Evolutionary conservation across 2,797 vertebrate species (phyloP).

Genomic region (Lacerta bilineata): DNA sequence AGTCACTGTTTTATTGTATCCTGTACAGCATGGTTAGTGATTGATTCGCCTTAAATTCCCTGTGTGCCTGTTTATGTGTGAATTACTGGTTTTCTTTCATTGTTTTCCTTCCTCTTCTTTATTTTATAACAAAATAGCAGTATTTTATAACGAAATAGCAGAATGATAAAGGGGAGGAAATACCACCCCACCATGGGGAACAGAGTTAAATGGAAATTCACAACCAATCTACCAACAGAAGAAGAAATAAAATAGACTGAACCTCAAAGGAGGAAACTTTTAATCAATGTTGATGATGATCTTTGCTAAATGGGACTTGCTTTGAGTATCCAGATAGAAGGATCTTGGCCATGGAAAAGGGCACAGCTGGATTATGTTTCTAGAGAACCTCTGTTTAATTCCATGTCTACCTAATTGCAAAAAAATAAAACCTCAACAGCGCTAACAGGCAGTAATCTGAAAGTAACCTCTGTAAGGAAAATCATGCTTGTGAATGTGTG

Average conservation of each 20-base stretch:
- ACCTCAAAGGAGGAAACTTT: not conserved
- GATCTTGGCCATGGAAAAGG: not conserved
- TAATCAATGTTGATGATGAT: constrained; percentile 5
- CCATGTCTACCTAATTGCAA: not conserved
- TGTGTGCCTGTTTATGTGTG: not conserved
- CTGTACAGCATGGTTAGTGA: not conserved
- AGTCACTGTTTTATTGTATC: not conserved
- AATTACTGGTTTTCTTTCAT: not conserved
- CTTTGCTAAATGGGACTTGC: not conserved
- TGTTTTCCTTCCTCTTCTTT: not conserved
- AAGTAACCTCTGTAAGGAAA: not conserved
- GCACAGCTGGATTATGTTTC: not conserved
- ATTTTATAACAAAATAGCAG: not conserved
- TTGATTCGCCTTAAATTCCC: not conserved
- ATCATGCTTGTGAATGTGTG: not conserved
- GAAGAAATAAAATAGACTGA: not conserved
- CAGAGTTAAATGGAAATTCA: constrained; percentile 17
- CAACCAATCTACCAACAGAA: not conserved
- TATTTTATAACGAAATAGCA: not conserved
- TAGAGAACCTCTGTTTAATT: not conserved
- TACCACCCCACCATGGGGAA: not conserved
- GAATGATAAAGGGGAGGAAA: not conserved
- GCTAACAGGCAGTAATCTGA: not conserved
- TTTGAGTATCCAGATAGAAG: not conserved
- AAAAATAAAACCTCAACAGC: not conserved